phyloP scores from a whole-genome alignment of 2,888 invertebrate genomes.

The Neuroscelio doddi region DNA sequence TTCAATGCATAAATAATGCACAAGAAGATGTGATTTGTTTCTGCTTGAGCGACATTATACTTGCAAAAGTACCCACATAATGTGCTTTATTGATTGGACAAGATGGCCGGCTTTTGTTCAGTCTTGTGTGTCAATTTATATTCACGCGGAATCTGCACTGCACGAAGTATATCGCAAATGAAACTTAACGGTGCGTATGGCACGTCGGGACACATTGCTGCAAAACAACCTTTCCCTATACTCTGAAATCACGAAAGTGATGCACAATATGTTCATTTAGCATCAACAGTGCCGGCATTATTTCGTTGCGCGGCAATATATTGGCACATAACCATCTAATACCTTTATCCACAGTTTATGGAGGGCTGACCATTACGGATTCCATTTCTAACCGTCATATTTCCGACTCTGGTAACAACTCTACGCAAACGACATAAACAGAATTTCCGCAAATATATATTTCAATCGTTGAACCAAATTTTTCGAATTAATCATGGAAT shows the following conservation, averaged over 20 bases:
- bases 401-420: not conserved
- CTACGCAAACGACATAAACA: not conserved
- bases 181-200: constrained; percentile 25
- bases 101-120: constrained; percentile 35
- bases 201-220: not conserved
- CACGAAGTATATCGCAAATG: constrained; percentile 29
- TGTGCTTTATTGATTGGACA: constrained; percentile 36
- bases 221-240: not conserved
- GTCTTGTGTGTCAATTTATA: constrained; percentile 32
- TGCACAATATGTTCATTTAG: not conserved
- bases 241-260: not conserved
- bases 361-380: not conserved
- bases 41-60: not conserved
- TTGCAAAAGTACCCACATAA: constrained; percentile 13
- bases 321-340: constrained; percentile 4
- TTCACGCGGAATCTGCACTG: constrained; percentile 21
- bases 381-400: constrained; percentile 5
- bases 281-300: not conserved
- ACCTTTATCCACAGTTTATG: constrained; percentile 9
- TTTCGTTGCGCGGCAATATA: constrained; percentile 1
- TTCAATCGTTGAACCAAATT: not conserved
- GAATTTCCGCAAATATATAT: not conserved
- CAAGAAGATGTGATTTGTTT: no score
- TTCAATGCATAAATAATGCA: no score
- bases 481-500: no score